phyloP scores from a whole-genome alignment of 2,888 invertebrate genomes.

The Spodoptera exigua region DNA sequence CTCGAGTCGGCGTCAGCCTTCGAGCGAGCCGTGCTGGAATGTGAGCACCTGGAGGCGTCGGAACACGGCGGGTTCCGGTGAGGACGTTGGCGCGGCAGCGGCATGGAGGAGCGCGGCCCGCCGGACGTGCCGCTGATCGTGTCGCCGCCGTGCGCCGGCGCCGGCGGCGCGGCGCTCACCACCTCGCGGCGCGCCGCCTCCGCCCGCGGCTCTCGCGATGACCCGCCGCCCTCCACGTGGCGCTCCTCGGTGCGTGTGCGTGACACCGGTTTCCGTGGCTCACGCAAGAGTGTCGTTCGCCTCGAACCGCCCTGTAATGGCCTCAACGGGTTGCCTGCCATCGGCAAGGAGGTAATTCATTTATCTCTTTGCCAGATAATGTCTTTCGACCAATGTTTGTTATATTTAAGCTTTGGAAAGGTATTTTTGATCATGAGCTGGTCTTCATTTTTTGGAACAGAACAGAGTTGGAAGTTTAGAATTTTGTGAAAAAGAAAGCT shows the following conservation, averaged over 20 bases:
- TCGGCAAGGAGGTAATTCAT: constrained; percentile 89
- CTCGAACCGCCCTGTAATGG: constrained; percentile 91
- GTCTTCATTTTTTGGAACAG: background rate
- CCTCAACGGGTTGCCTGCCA: constrained; percentile 88
- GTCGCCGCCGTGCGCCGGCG: constrained; percentile 77
- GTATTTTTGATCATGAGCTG: background rate
- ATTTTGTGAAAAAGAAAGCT: constrained; percentile 6
- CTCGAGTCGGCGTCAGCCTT: constrained; percentile 85
- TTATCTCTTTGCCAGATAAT: constrained; percentile 74
- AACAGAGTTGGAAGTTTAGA: background rate
- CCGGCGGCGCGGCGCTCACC: constrained; percentile 78
- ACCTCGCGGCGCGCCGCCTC: constrained; percentile 81
- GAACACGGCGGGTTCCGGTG: constrained; percentile 87
- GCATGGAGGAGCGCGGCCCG: constrained; percentile 89
- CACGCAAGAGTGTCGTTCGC: constrained; percentile 90
- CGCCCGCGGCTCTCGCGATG: constrained; percentile 83
- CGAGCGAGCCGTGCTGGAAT: constrained; percentile 85
- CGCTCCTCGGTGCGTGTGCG: constrained; percentile 91
- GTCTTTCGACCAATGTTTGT: constrained; percentile 28
- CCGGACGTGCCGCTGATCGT: constrained; percentile 85
- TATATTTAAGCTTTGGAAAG: constrained; percentile 16
- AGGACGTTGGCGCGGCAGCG: constrained; percentile 88
- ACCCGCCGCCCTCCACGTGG: constrained; percentile 86
- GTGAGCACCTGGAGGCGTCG: constrained; percentile 83
- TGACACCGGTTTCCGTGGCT: constrained; percentile 90